A percentile compares a stretch with the other conserved stretches of the same genome.
These are phyloP conservation scores for Folsomia manolachei DNA, from an alignment of 2,888 invertebrate genomes.

Conservation along the genomic window DNA sequence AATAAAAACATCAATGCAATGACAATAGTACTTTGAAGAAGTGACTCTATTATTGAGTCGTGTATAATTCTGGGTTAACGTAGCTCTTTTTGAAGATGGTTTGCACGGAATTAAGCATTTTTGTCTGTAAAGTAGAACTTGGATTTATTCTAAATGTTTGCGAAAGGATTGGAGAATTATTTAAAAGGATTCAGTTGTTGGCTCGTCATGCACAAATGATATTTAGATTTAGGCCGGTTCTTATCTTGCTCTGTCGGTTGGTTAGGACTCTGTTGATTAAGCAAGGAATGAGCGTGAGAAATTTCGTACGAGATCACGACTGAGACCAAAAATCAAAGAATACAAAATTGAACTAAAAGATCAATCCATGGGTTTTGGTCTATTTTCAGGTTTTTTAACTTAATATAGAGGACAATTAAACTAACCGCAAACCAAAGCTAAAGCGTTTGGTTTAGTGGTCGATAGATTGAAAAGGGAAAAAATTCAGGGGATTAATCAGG, in stretches of 20 bases:
- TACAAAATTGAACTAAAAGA: neutral
- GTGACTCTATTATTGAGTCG: too few species aligned
- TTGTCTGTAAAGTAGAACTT: neutral
- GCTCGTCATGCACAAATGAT: neutral
- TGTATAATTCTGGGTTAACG: too few species aligned
- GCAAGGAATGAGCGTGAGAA: neutral
- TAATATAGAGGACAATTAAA: too few species aligned
- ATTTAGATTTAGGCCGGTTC: neutral
- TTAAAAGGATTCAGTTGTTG: neutral
- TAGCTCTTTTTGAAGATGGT: neutral
- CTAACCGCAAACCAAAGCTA: neutral
- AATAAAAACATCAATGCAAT: neutral
- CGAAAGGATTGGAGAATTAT: neutral
- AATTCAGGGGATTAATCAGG: too few species aligned
- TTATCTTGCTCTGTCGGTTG: neutral
- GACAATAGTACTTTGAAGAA: neutral
- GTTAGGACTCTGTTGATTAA: neutral
- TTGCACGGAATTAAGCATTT: neutral
- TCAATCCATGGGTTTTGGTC: too few species aligned
- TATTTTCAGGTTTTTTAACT: neutral
- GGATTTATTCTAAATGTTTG: too few species aligned
- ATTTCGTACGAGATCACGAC: neutral
- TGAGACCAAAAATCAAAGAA: neutral
- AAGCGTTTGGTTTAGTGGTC: too few species aligned
- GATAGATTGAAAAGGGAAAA: too few species aligned